Evolutionary conservation across 37 sponge, comb jelly and placozoan species (phyloP), one percentile per base, ranked within the genome.

Genomic region (Aplysina aerophoba): DNA sequence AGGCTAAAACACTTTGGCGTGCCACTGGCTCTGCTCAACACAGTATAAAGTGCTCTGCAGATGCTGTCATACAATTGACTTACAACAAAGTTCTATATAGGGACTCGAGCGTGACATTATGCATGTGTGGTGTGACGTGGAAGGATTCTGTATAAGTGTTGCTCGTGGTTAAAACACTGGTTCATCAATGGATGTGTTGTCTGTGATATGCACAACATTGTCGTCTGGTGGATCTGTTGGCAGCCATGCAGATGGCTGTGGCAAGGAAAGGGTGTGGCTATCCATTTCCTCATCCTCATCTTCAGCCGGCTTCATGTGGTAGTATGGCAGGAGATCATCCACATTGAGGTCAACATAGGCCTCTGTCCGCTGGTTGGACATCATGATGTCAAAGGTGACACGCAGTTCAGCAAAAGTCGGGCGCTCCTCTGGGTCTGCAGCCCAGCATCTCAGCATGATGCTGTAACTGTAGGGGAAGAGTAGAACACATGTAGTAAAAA

Each of bases 381-480:
- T 56, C 41, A 78, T 55, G 36, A 55, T 80, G 65, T 79, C 81
- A 50, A 86, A 79, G 25, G 36, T 80, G 69, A 37, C 31, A 1
- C 85, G 58, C 21, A 92, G 78, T 0, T 92, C 87, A 58, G 83
- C 50, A 68, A 92, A 92, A 3, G 89, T 81, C 57, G 92, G 92
- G 40, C 92, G 59, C 31, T 59, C 20, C 19, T 61, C 73, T 30
- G 89, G 71, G 22, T 82, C 78, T n/a, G 59, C 55, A 30, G 85
- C 83, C 92, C 92, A 92, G 33, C 92, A 92, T 80, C 41, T 82
- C 33, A 17, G 64, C 89, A 92, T 82, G 24, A 92, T 27, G 15
- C 67, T 55, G 80, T 85, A 91, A 78, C 92, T 91, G 62, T 17
- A 44, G 50, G 50, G 50, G 8, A 44, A 44, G n/a, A n/a, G n/a